These are phyloP conservation scores for Coenonympha glycerion DNA, from an alignment of 2,888 invertebrate species.

Conservation along the genomic window DNA sequence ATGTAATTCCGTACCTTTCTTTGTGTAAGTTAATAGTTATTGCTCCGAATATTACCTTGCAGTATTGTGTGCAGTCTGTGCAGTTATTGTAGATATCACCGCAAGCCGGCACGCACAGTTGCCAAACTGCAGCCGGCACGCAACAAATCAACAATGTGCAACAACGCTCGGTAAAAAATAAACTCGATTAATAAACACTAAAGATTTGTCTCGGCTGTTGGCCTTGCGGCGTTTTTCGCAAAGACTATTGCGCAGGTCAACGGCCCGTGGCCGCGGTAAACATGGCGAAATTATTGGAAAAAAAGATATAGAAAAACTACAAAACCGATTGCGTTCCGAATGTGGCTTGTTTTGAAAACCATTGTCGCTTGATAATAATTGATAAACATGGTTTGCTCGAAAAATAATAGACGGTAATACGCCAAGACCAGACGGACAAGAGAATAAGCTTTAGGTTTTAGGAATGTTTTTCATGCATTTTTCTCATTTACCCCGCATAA, in stretches of 20 bases:
- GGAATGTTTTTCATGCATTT: too few relatives aligned
- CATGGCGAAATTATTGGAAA: constrained; percentile 33
- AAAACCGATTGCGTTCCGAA: constrained; percentile 45
- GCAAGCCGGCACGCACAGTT: constrained; percentile 47
- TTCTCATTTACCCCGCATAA: too few relatives aligned
- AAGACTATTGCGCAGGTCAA: constrained; percentile 53
- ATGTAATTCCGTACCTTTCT: constrained; percentile 16
- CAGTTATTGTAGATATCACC: constrained; percentile 7
- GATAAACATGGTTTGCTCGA: not conserved
- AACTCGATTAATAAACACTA: constrained; percentile 53
- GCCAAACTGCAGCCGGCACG: constrained; percentile 47
- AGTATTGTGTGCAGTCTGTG: not conserved
- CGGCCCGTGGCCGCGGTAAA: constrained; percentile 45
- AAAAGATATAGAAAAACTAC: too few relatives aligned
- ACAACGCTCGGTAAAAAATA: constrained; percentile 43
- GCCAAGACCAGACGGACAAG: too few relatives aligned
- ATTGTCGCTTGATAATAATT: constrained; percentile 1
- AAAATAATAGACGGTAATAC: not conserved
- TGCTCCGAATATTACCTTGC: constrained; percentile 7
- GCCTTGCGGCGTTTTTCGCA: constrained; percentile 64
- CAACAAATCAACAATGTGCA: constrained; percentile 57
- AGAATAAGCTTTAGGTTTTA: too few relatives aligned
- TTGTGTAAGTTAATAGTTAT: constrained; percentile 20
- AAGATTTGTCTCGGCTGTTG: constrained; percentile 65
- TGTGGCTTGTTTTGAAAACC: constrained; percentile 38